A percentile compares a stretch with the other conserved stretches of the same genome.
phyloP scores from a whole-genome alignment of 2,888 invertebrate species.

The Eupithecia insigniata region DNA sequence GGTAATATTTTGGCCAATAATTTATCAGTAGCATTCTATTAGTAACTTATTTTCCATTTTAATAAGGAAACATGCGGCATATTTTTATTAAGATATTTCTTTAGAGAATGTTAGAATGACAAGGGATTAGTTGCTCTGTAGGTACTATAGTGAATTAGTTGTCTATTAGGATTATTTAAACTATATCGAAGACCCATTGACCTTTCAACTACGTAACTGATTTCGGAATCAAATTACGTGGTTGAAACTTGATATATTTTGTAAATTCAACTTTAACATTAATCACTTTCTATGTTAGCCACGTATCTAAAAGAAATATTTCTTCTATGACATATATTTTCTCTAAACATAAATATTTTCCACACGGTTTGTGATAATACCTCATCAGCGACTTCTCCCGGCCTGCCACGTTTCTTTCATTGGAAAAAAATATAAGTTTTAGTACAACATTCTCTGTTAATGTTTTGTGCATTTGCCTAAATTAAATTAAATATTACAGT shows the following conservation, averaged over 20 bases:
- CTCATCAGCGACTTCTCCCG: conserved; percentile 92
- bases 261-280: conserved; percentile 59
- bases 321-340: conserved; percentile 74
- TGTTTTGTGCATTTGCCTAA: conserved; percentile 59
- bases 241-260: conserved; percentile 22
- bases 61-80: conserved; percentile 53
- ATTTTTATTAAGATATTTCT: conserved; percentile 46
- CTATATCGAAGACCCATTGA: conserved; percentile 21
- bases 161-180: conserved; percentile 23
- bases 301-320: conserved; percentile 67
- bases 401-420: conserved; percentile 89
- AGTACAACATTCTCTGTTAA: conserved; percentile 81
- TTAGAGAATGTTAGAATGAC: conserved; percentile 64
- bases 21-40: conserved; percentile 14
- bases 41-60: conserved; percentile 46
- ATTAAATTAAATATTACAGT: conserved; percentile 56
- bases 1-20: conserved; percentile 1
- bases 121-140: conserved; percentile 67
- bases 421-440: conserved; percentile 82
- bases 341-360: conserved; percentile 79
- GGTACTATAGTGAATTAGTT: conserved; percentile 43
- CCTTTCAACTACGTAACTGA: conserved; percentile 33
- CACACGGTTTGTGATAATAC: conserved; percentile 73
- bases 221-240: conserved; percentile 29
- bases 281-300: conserved; percentile 77